phyloP scores from a whole-genome alignment of 1,140 invertebrate genomes.

The Physella acuta region DNA sequence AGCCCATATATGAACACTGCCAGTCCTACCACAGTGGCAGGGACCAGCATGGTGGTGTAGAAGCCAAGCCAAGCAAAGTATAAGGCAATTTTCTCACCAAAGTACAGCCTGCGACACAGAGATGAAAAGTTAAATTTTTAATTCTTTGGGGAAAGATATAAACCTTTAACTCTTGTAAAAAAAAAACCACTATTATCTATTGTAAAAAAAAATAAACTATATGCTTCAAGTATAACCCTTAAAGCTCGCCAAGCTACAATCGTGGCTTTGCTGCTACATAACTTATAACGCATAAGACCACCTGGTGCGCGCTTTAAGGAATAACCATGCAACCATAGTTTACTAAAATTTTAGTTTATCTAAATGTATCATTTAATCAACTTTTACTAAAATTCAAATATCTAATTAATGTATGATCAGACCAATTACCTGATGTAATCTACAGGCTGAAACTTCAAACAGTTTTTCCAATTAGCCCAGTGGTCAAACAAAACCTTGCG shows the following conservation, averaged over 20 bases:
- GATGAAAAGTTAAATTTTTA: no score
- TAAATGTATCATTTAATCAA: background rate
- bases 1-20: conserved; percentile 72
- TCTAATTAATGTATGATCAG: no score
- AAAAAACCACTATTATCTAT: no score
- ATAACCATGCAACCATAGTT: background rate
- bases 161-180: no score
- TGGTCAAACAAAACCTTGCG: conserved; percentile 77
- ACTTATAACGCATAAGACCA: no score
- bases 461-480: conserved; percentile 84
- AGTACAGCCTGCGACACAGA: conserved; percentile 78
- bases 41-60: conserved; percentile 88
- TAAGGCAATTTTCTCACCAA: conserved; percentile 93
- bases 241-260: no score
- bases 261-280: no score
- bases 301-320: conserved; percentile 41
- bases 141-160: no score
- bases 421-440: conserved; percentile 70
- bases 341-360: background rate
- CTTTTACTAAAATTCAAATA: background rate
- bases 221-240: no score
- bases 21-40: conserved; percentile 65
- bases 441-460: conserved; percentile 88
- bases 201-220: no score
- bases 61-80: conserved; percentile 97